Conservation (phyloP, 2,797 vertebrate genomes). For the Esox lucius region DNA sequence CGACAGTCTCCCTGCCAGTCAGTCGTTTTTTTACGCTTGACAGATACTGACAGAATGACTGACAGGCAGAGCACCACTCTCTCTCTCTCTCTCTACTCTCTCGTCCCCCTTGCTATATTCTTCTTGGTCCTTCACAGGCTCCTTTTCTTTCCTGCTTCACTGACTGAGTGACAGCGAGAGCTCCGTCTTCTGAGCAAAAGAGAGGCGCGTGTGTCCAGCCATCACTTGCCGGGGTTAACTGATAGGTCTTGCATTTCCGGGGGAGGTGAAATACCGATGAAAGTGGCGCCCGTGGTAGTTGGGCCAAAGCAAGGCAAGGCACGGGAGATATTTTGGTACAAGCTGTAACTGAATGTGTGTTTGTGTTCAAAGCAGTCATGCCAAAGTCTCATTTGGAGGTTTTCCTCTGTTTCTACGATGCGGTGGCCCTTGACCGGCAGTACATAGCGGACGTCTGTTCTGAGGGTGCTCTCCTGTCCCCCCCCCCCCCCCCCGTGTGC, state of each 20-base stretch:
- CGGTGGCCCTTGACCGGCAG: not conserved
- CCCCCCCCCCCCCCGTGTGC: too few species aligned
- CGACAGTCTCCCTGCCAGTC: not conserved
- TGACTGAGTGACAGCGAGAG: slow-evolving; percentile 19
- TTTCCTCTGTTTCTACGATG: not conserved
- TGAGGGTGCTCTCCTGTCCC: not conserved
- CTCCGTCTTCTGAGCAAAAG: not conserved
- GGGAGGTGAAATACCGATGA: not conserved
- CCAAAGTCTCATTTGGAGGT: not conserved
- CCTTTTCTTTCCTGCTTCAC: slow-evolving; percentile 19
- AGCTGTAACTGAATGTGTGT: slow-evolving; percentile 34
- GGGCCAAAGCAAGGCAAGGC: not conserved
- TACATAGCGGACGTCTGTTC: not conserved
- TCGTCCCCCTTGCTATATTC: not conserved
- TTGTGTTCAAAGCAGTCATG: slow-evolving; percentile 12
- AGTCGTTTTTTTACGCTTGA: not conserved
- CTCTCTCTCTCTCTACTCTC: not conserved
- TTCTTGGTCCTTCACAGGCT: not conserved
- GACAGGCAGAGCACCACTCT: not conserved
- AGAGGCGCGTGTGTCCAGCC: slow-evolving; percentile 10
- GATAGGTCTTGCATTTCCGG: not conserved
- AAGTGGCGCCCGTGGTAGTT: not conserved
- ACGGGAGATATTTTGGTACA: slow-evolving; percentile 16
- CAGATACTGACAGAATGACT: not conserved
- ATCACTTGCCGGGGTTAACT: not conserved